Conservation (phyloP, 1,140 invertebrate species). For the Procambarus virginalis region DNA sequence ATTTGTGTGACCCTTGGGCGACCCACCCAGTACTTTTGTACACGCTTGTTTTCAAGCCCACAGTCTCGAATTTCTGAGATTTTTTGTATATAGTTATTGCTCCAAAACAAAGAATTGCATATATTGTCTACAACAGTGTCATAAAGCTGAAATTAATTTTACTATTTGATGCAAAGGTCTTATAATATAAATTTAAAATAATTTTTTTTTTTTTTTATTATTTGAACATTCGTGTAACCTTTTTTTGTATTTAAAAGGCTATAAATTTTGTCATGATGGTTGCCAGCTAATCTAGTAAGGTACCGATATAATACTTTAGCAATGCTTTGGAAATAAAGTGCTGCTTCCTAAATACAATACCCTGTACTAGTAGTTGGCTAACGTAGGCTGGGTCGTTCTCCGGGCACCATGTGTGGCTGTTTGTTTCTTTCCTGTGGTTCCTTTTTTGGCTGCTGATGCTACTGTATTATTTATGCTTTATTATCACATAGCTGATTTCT, state of each 20-base stretch:
- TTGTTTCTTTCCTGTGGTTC: background rate
- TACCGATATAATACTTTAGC: slow-evolving; percentile 1
- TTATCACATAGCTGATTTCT: background rate
- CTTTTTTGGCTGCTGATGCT: background rate
- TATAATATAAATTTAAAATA: background rate
- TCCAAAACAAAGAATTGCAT: too few species aligned
- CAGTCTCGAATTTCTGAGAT: background rate
- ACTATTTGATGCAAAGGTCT: background rate
- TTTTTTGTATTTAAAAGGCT: slow-evolving; percentile 11
- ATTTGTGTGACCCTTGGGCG: slow-evolving; percentile 51
- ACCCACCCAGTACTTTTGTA: slow-evolving; percentile 43
- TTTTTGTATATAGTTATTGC: background rate
- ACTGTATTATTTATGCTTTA: background rate
- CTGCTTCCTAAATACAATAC: too few species aligned
- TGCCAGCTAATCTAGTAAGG: slow-evolving; percentile 29
- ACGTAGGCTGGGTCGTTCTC: slow-evolving; percentile 54
- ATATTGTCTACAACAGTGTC: background rate
- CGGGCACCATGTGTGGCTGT: slow-evolving; percentile 45
- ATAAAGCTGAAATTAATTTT: background rate
- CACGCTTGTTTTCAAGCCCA: background rate
- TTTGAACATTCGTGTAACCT: background rate
- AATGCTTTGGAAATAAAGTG: slow-evolving; percentile 1
- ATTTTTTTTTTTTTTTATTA: background rate
- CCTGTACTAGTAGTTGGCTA: slow-evolving; percentile 4
- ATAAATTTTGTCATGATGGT: slow-evolving; percentile 13